Conservation (phyloP, 2,113 vertebrate species). For the Cisticola juncidis region DNA sequence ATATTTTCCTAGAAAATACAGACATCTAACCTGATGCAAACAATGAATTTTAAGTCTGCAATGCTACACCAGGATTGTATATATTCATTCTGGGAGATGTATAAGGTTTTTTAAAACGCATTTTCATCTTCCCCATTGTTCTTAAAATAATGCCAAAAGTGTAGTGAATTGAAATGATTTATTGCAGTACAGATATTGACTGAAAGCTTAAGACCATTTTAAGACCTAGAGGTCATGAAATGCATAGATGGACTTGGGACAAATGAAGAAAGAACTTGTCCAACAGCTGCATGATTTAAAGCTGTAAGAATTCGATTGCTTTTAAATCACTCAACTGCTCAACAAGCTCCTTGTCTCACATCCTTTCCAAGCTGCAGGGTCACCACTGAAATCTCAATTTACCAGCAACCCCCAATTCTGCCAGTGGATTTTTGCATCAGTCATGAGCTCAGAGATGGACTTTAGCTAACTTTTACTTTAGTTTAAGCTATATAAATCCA, state of each 20-base stretch:
- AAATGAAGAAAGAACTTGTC: neutral
- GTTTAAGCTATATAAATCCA: neutral
- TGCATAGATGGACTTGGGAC: neutral
- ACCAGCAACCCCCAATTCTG: neutral
- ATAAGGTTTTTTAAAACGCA: neutral
- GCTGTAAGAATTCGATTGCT: constrained; percentile 4
- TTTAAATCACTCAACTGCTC: constrained; percentile 23
- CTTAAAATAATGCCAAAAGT: neutral
- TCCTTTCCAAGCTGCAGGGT: neutral
- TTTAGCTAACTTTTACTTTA: neutral
- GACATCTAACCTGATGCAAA: neutral
- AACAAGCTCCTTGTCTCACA: neutral
- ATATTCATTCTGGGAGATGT: neutral
- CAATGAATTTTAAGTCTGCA: neutral
- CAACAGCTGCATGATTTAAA: constrained; percentile 15
- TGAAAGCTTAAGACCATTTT: neutral
- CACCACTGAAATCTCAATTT: neutral
- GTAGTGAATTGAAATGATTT: neutral
- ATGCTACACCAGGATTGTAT: neutral
- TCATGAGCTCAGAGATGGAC: neutral
- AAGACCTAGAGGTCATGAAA: constrained; percentile 9
- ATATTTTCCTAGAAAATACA: neutral
- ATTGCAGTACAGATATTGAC: neutral
- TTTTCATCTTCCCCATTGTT: neutral
- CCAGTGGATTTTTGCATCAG: neutral